A percentile compares a stretch with the other conserved stretches of the same genome.
Evolutionary conservation across 1,140 invertebrate genomes (phyloP).

Genomic region (Pseudomyrmex pallidus): DNA sequence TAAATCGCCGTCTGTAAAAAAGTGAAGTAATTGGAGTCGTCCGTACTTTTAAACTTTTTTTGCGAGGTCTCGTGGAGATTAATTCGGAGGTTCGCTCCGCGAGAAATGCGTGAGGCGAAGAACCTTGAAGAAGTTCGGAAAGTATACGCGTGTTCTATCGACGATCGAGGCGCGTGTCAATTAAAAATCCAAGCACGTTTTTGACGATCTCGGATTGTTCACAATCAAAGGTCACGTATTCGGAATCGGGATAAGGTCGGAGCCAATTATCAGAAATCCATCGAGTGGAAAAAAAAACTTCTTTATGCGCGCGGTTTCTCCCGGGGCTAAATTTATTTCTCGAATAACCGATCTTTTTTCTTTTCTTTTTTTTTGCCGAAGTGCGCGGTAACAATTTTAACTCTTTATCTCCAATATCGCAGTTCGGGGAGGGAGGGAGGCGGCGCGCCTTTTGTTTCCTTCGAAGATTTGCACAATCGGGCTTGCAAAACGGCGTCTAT

Average conservation of each 20-base stretch:
- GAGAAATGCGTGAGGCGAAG: conserved; percentile 7
- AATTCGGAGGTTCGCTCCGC: conserved; percentile 14
- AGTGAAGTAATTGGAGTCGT: neutral
- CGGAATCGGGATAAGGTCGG: conserved; percentile 18
- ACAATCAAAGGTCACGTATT: conserved; percentile 40
- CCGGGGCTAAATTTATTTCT: conserved; percentile 26
- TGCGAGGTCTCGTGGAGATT: neutral
- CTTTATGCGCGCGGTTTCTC: conserved; percentile 4
- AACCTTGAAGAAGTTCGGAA: conserved; percentile 1
- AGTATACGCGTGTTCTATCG: conserved; percentile 19
- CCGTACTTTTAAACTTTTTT: neutral
- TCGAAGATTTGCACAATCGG: conserved; percentile 43
- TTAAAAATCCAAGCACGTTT: conserved; percentile 56
- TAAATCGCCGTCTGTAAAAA: neutral
- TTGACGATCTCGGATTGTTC: conserved; percentile 18
- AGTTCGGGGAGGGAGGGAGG: neutral
- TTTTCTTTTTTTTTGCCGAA: neutral
- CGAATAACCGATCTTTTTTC: neutral
- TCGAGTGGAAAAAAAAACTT: conserved; percentile 7
- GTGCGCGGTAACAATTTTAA: neutral
- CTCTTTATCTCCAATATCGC: conserved; percentile 24
- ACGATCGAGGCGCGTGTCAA: conserved; percentile 24
- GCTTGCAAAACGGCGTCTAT: conserved; percentile 15
- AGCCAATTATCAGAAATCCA: conserved; percentile 42
- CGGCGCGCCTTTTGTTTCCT: neutral